Evolutionary conservation across 2,113 vertebrate species (phyloP).

Genomic region (Oreochromis niloticus): DNA sequence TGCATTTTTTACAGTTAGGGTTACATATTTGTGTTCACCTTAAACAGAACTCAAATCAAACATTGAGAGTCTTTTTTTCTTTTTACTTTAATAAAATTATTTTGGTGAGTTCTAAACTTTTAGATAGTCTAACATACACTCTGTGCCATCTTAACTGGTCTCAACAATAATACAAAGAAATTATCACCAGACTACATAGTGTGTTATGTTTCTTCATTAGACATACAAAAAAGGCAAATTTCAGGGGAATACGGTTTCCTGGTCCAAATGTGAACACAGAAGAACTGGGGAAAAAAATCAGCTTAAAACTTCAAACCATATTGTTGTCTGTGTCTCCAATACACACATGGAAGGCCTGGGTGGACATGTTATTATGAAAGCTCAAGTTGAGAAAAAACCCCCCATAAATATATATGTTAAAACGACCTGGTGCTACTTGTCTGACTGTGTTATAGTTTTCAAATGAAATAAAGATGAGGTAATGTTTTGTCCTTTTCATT

Average conservation of each 20-base stretch:
- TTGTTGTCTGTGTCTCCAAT: neutral
- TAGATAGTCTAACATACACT: neutral
- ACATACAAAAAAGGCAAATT: neutral
- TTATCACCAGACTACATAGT: neutral
- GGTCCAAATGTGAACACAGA: neutral
- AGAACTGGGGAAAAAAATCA: neutral
- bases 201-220: neutral
- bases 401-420: neutral
- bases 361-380: neutral
- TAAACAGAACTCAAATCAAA: neutral
- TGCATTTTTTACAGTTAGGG: neutral
- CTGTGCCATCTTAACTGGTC: neutral
- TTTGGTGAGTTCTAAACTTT: neutral
- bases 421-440: neutral
- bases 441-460: neutral
- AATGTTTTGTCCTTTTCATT: neutral
- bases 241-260: neutral
- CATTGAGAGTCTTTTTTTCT: neutral
- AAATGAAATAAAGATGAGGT: slow-evolving; percentile 5
- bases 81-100: neutral
- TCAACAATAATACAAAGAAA: neutral
- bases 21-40: neutral
- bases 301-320: neutral
- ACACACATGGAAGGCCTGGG: neutral
- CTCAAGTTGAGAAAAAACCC: neutral